Conservation (phyloP, 2,888 invertebrate genomes). For the Lissocephala sabroskyi region DNA sequence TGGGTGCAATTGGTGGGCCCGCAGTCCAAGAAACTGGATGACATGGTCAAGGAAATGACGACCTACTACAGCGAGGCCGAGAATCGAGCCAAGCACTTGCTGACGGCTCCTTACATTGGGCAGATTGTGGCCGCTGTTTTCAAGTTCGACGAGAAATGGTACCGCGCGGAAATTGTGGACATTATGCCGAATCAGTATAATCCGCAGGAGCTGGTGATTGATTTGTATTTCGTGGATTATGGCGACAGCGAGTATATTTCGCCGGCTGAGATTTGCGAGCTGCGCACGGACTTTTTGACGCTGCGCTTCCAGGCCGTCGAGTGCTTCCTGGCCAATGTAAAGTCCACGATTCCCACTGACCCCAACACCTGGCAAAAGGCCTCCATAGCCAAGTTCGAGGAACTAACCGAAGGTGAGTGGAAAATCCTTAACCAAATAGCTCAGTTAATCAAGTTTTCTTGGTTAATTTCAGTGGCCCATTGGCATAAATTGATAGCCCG, state of each 20-base stretch:
- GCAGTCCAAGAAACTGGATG: constrained; percentile 83
- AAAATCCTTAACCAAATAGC: no score
- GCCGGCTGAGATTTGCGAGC: constrained; percentile 79
- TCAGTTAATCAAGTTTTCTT: background rate
- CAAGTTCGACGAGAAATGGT: constrained; percentile 86
- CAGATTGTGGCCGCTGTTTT: constrained; percentile 90
- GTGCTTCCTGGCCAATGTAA: constrained; percentile 84
- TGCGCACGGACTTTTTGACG: constrained; percentile 79
- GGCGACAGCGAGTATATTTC: constrained; percentile 85
- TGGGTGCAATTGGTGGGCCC: constrained; percentile 90
- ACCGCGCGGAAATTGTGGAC: constrained; percentile 77
- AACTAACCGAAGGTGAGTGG: constrained; percentile 77
- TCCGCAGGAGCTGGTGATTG: constrained; percentile 76
- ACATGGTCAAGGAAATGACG: constrained; percentile 87
- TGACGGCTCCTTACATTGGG: constrained; percentile 77
- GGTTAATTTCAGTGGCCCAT: constrained; percentile 76
- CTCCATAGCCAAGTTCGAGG: constrained; percentile 80
- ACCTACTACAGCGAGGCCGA: constrained; percentile 81
- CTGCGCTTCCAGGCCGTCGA: constrained; percentile 84
- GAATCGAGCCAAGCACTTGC: constrained; percentile 77
- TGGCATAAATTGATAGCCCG: constrained; percentile 87
- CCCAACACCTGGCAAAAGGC: constrained; percentile 77
- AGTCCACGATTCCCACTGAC: constrained; percentile 74
- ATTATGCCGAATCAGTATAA: constrained; percentile 78
- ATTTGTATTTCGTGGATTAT: constrained; percentile 89